Conservation (phyloP, 1,140 invertebrate genomes). For the Drosophila jambulina region DNA sequence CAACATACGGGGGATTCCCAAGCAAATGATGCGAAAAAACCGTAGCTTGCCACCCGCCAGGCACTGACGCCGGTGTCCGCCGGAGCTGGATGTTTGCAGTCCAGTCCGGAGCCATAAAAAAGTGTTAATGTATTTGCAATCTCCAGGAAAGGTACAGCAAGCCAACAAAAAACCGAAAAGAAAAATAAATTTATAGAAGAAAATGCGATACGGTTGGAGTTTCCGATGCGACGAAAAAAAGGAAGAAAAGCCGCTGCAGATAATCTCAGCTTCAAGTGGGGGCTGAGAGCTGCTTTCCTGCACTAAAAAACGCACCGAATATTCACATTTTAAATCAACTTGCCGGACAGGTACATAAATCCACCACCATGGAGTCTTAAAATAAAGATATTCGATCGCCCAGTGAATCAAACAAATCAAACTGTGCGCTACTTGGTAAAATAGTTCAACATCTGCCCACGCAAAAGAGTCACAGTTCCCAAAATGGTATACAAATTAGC, state of each 20-base stretch:
- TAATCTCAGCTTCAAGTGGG: constrained; percentile 19
- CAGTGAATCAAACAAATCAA: constrained; percentile 50
- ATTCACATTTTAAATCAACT: constrained; percentile 40
- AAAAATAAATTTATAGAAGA: constrained; percentile 23
- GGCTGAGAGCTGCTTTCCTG: constrained; percentile 7
- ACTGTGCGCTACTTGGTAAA: constrained; percentile 49
- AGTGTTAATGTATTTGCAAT: constrained; percentile 76
- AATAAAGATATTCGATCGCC: constrained; percentile 34
- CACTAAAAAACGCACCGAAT: constrained; percentile 12
- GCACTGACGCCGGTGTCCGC: constrained; percentile 56
- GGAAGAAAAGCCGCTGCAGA: not conserved
- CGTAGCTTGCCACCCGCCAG: constrained; percentile 60
- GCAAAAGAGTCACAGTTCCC: constrained; percentile 21
- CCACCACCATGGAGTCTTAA: constrained; percentile 34
- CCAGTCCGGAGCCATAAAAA: constrained; percentile 56
- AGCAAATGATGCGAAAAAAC: constrained; percentile 79
- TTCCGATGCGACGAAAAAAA: constrained; percentile 19
- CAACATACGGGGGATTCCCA: constrained; percentile 54
- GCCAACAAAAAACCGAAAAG: constrained; percentile 12
- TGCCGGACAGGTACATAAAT: constrained; percentile 26
- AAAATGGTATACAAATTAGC: constrained; percentile 54
- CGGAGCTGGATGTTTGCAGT: constrained; percentile 26
- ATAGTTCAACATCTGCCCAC: constrained; percentile 48
- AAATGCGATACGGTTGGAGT: constrained; percentile 23
- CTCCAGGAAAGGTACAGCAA: constrained; percentile 42